These are phyloP conservation scores for Meles meles DNA, from an alignment of 2,113 vertebrate genomes.

Conservation along the genomic window DNA sequence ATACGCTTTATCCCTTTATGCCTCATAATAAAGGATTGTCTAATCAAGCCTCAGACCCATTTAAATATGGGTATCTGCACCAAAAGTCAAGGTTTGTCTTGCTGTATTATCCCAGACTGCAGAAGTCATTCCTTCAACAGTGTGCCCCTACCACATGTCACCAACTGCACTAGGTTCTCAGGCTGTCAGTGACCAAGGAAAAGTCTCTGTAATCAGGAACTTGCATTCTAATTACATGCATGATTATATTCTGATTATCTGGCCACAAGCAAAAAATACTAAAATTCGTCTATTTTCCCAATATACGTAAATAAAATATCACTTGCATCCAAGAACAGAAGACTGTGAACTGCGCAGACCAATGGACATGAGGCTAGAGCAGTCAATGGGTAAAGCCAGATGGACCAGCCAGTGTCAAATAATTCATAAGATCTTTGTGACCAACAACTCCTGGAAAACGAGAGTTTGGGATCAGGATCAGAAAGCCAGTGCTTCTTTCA, in stretches of 20 bases:
- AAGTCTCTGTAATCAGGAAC: not conserved
- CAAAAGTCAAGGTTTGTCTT: not conserved
- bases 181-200: not conserved
- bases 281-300: not conserved
- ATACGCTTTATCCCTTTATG: not conserved
- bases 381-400: not conserved
- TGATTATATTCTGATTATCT: not conserved
- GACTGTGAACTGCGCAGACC: not conserved
- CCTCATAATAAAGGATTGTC: not conserved
- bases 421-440: constrained; percentile 24
- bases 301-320: constrained; percentile 12
- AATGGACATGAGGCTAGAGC: not conserved
- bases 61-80: not conserved
- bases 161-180: not conserved
- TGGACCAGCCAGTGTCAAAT: not conserved
- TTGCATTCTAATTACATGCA: not conserved
- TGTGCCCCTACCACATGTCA: not conserved
- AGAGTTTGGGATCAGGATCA: not conserved
- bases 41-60: not conserved
- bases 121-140: not conserved
- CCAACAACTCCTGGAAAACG: not conserved
- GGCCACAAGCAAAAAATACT: not conserved
- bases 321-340: not conserved
- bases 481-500: constrained; percentile 41
- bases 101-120: not conserved